Percentiles rank a stretch among this genome's conserved stretches.
Conservation (phyloP, 2,113 vertebrate genomes). For the Ceyx margarethae region DNA sequence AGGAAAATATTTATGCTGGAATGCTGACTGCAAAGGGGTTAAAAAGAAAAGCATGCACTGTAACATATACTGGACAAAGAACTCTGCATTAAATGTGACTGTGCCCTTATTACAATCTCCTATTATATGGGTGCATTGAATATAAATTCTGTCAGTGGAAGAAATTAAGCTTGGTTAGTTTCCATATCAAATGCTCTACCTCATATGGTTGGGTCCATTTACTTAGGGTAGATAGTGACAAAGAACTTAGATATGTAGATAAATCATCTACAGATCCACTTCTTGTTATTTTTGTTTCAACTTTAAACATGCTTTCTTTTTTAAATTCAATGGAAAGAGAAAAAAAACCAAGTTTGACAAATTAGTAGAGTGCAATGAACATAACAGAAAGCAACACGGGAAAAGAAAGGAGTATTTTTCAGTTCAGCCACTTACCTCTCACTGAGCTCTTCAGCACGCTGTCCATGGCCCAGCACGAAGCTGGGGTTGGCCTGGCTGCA, state of each 20-base stretch:
- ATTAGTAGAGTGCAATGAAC: background rate
- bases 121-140: background rate
- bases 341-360: background rate
- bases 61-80: background rate
- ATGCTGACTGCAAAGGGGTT: background rate
- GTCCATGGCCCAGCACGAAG: constrained; percentile 75
- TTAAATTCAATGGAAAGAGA: background rate
- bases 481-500: constrained; percentile 56
- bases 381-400: background rate
- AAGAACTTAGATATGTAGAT: background rate
- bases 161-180: background rate
- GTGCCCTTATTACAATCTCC: background rate
- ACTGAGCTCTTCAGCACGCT: constrained; percentile 77
- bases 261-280: background rate
- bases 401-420: background rate
- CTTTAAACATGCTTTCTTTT: background rate
- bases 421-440: constrained; percentile 81
- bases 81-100: background rate
- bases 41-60: background rate
- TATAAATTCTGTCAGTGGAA: background rate
- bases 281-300: background rate
- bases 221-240: background rate
- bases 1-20: background rate
- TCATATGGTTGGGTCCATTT: background rate
- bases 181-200: background rate